phyloP scores from a whole-genome alignment of 53 echinoderm and acorn worm species.

The Paracentrotus lividus region DNA sequence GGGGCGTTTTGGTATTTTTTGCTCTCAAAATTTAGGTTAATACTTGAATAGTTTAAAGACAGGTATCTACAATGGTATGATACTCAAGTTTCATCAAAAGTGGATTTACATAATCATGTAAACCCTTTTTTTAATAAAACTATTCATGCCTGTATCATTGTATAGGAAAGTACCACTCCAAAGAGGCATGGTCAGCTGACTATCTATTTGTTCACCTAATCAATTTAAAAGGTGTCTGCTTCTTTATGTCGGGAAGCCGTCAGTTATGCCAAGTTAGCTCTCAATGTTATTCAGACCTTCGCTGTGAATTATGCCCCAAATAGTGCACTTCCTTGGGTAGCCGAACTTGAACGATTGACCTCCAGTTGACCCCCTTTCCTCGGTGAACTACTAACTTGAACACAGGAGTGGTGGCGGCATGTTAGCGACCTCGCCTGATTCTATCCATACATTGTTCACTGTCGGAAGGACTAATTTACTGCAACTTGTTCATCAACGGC shows the following conservation, averaged over 20 bases:
- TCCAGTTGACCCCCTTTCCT: not conserved
- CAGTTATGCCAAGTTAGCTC: constrained; percentile 6
- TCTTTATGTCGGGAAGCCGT: constrained; percentile 13
- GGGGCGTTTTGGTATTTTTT: too few relatives aligned
- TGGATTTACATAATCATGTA: too few relatives aligned
- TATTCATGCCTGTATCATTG: too few relatives aligned
- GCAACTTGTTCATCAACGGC: constrained; percentile 14
- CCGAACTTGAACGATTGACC: constrained; percentile 35
- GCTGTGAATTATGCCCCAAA: constrained; percentile 28
- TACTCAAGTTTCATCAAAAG: too few relatives aligned
- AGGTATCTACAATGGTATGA: too few relatives aligned
- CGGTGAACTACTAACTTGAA: not conserved
- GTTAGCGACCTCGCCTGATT: not conserved
- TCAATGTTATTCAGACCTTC: constrained; percentile 19
- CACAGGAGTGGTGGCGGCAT: constrained; percentile 16
- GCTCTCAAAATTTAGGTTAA: too few relatives aligned
- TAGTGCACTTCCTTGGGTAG: constrained; percentile 23
- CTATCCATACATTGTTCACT: not conserved
- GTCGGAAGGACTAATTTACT: constrained; percentile 14
- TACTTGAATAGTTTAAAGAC: too few relatives aligned
- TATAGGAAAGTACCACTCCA: not conserved
- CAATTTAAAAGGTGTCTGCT: not conserved
- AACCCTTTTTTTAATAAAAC: too few relatives aligned
- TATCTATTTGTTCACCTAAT: not conserved
- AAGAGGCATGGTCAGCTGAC: not conserved